phyloP scores from a whole-genome alignment of 2,888 invertebrate genomes.

The Petrolisthes cinctipes region DNA sequence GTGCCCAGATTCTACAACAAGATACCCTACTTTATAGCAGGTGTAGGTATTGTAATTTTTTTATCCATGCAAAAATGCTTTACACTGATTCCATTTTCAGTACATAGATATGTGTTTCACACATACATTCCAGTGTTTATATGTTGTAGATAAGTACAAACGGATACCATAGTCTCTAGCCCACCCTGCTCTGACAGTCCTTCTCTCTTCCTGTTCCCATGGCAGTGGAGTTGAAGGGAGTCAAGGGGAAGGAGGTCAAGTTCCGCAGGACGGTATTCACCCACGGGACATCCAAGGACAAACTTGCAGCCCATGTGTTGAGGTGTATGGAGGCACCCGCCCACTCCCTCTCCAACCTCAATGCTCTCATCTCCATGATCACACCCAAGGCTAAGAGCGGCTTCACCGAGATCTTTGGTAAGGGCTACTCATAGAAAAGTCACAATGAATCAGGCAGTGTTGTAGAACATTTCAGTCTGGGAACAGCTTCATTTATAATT shows the following conservation, averaged over 20 bases:
- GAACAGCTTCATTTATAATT: no score
- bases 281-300: conserved; percentile 84
- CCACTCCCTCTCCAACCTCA: conserved; percentile 74
- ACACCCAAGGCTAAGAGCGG: conserved; percentile 45
- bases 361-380: conserved; percentile 37
- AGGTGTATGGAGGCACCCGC: conserved; percentile 86
- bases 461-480: background rate
- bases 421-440: background rate
- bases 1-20: conserved; percentile 35
- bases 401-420: conserved; percentile 36
- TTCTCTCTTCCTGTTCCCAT: background rate
- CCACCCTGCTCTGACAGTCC: background rate
- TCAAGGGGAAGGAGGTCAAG: conserved; percentile 38
- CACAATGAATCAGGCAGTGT: background rate
- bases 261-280: conserved; percentile 48
- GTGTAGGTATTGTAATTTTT: conserved; percentile 10
- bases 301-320: conserved; percentile 86
- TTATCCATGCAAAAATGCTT: background rate
- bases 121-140: background rate
- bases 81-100: background rate
- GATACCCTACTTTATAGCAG: conserved; percentile 38
- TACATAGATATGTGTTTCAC: no score
- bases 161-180: background rate
- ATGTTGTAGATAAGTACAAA: background rate
- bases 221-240: background rate